Evolutionary conservation across 1,140 invertebrate species (phyloP), one percentile per base, ranked within the genome.

Genomic region (Dendroctonus ponderosae): DNA sequence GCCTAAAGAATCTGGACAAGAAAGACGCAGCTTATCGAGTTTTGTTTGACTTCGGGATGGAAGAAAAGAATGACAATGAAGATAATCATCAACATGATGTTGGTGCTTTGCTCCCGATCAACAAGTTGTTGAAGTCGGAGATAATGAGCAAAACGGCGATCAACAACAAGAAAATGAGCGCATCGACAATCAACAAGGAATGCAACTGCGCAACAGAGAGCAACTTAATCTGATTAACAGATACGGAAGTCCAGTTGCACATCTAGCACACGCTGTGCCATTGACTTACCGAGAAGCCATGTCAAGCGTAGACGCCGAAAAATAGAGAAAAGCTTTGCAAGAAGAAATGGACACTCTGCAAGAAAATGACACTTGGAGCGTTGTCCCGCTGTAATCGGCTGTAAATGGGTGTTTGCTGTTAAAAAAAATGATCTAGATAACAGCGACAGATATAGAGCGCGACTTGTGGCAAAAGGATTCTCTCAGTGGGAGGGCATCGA

Each of bases 381-480:
- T 14, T 59, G 50, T 11, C 6, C 50, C 14, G 11, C 38, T 37
- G 60, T 42, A 26, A 54, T 46, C 12, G 7, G 39, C 8, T 43
- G 51, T 44, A 69, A 61, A 50, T 71, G 68, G 64, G 49, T 71
- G 8, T 68, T 64, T 63, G 51, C 12, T 37, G 9, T 62, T 11
- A 69, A 68, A 62, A 50, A n/a, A n/a, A 14, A 58, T 50, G 0
- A 37, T 2, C 49, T 54, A 44, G 67, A 64, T 26, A 58, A 57
- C 40, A 12, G 62, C 6, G 5, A 51, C 48, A 66, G 37, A 14
- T 64, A 61, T 41, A 69, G 66, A 54, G 69, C 69, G 48, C 7
- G 79, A 11, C 63, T 81, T 0, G 79, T 81, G 7, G 74, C 76
- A 6, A 73, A 72, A 62, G 79, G 79, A 0, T 81, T 75, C 68